Conservation (phyloP, 2,113 vertebrate species). For the Myanophis thanlyinensis region DNA sequence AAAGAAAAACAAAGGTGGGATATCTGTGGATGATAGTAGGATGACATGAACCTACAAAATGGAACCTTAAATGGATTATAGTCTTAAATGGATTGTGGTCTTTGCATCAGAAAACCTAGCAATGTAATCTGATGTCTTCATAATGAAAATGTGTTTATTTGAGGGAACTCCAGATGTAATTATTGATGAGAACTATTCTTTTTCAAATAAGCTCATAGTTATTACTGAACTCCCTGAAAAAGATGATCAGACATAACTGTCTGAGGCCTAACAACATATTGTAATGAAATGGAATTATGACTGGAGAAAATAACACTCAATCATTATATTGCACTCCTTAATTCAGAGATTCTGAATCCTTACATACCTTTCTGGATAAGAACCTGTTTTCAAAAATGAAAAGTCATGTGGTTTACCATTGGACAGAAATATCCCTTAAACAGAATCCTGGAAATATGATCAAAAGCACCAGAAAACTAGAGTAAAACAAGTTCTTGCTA, state of each 20-base stretch:
- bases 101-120: not conserved
- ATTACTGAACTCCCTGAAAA: not conserved
- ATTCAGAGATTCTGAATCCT: not conserved
- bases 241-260: not conserved
- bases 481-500: not conserved
- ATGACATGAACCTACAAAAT: not conserved
- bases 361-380: not conserved
- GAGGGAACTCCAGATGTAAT: not conserved
- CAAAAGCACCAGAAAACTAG: not conserved
- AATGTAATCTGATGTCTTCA: not conserved
- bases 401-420: not conserved
- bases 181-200: not conserved
- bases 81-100: not conserved
- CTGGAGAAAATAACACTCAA: not conserved
- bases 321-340: not conserved
- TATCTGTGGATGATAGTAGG: not conserved
- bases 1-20: not conserved
- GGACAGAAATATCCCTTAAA: not conserved
- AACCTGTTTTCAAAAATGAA: not conserved
- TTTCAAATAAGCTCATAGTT: not conserved
- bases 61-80: not conserved
- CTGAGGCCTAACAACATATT: not conserved
- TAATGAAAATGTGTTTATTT: not conserved
- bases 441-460: not conserved
- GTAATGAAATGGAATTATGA: not conserved